Conservation (phyloP, 2,113 vertebrate genomes). For the Gopherus flavomarginatus region DNA sequence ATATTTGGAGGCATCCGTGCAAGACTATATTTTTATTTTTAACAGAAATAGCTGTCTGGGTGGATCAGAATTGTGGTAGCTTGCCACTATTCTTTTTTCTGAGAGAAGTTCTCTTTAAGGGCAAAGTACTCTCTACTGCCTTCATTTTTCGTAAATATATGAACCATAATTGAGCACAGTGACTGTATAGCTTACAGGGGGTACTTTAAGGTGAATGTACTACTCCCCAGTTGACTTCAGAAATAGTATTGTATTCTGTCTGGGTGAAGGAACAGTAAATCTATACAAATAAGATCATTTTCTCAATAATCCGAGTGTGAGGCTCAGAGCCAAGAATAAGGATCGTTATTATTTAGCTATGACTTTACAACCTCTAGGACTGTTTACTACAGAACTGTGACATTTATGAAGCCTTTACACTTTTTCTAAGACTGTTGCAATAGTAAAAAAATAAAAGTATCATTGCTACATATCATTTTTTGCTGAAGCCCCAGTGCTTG, state of each 20-base stretch:
- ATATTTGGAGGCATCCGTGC: not conserved
- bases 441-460: slow-evolving; percentile 32
- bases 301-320: not conserved
- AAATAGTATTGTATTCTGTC: not conserved
- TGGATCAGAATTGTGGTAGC: not conserved
- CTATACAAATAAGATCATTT: slow-evolving; percentile 13
- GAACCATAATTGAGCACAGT: not conserved
- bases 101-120: not conserved
- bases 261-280: not conserved
- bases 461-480: slow-evolving; percentile 22
- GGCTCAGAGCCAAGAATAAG: not conserved
- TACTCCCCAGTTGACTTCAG: not conserved
- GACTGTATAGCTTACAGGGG: not conserved
- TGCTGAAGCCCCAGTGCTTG: not conserved
- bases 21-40: not conserved
- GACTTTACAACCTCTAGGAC: slow-evolving; percentile 20
- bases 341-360: slow-evolving; percentile 14
- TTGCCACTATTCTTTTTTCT: not conserved
- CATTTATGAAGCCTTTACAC: slow-evolving; percentile 47
- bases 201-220: not conserved
- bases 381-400: slow-evolving; percentile 40
- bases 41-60: not conserved
- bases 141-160: not conserved
- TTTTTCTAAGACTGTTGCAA: slow-evolving; percentile 25
- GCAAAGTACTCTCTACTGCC: not conserved